Evolutionary conservation across 2,113 vertebrate genomes (phyloP).

Genomic region (Monopterus albus): DNA sequence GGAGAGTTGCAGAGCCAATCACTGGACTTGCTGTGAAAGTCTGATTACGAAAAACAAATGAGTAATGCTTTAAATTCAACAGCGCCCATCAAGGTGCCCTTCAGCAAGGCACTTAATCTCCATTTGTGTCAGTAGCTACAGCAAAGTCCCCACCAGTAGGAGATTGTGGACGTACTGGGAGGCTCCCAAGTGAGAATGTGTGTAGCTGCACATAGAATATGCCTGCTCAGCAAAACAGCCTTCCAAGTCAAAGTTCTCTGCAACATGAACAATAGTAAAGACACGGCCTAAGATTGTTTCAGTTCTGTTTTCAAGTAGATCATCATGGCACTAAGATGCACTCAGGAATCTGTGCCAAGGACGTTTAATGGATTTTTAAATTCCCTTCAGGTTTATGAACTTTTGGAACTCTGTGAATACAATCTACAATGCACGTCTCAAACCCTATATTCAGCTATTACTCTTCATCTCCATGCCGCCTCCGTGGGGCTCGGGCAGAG

Average conservation of each 20-base stretch:
- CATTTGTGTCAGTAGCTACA: constrained; percentile 4
- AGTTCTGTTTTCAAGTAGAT: constrained; percentile 23
- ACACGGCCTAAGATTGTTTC: background rate
- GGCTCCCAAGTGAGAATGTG: constrained; percentile 13
- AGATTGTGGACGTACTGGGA: constrained; percentile 22
- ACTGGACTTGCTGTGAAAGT: constrained; percentile 1
- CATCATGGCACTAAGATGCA: background rate
- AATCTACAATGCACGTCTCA: constrained; percentile 42
- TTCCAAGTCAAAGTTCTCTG: background rate
- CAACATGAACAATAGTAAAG: constrained; percentile 13
- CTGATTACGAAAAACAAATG: constrained; percentile 14
- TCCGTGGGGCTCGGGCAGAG: constrained; percentile 31
- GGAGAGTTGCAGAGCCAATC: constrained; percentile 9
- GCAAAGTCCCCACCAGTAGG: background rate
- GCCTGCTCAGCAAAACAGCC: constrained; percentile 39
- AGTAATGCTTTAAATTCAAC: constrained; percentile 26
- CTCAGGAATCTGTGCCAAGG: constrained; percentile 37
- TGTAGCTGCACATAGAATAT: background rate
- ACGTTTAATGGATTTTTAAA: constrained; percentile 40
- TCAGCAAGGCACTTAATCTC: constrained; percentile 42
- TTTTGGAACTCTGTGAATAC: constrained; percentile 49
- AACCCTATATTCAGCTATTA: constrained; percentile 50
- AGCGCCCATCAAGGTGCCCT: constrained; percentile 35
- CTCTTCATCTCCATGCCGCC: constrained; percentile 49
- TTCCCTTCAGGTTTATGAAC: constrained; percentile 50